Evolutionary conservation across 2,888 invertebrate species (phyloP).

Genomic region (Lottia scabra): DNA sequence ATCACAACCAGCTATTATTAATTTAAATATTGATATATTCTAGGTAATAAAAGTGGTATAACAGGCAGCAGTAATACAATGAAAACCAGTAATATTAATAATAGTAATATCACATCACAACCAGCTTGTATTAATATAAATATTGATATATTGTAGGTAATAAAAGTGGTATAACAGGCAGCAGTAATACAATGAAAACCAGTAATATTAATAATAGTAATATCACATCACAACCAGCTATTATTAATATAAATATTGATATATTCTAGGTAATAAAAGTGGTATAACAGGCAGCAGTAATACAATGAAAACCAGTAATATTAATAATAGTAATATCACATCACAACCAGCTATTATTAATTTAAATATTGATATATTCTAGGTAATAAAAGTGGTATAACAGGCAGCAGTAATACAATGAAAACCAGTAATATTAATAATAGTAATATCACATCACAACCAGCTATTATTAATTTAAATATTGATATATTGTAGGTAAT

Average conservation of each 20-base stretch:
- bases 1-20: conserved; percentile 61
- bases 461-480: too few species aligned
- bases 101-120: conserved; percentile 48
- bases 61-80: conserved; percentile 7
- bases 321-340: too few species aligned
- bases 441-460: too few species aligned
- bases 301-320: too few species aligned
- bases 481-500: too few species aligned
- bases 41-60: conserved; percentile 7
- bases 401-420: too few species aligned
- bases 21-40: background rate
- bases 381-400: too few species aligned
- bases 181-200: conserved; percentile 6
- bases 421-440: too few species aligned
- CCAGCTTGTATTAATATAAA: conserved; percentile 53
- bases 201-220: conserved; percentile 24
- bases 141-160: conserved; percentile 3
- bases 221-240: conserved; percentile 57
- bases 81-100: conserved; percentile 16
- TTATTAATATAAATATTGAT: conserved; percentile 62
- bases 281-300: too few species aligned
- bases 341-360: too few species aligned
- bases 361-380: too few species aligned
- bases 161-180: conserved; percentile 4
- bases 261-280: too few species aligned